Evolutionary conservation across 2,113 vertebrate species (phyloP).

Genomic region (Hydrolagus affinis): DNA sequence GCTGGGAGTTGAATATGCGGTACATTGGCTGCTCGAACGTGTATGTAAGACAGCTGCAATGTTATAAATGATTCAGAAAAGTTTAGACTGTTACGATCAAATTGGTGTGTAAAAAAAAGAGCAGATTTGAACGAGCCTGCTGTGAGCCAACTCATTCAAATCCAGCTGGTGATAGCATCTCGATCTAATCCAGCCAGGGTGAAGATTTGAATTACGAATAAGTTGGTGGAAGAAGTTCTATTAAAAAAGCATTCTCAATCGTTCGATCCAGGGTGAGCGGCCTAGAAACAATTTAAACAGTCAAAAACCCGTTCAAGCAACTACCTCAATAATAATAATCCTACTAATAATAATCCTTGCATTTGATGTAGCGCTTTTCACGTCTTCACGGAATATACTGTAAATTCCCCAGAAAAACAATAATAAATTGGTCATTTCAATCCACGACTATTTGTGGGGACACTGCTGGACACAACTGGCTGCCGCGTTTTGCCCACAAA

Average conservation of each 20-base stretch:
- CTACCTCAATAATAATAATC: too few species aligned
- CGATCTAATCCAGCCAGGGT: background rate
- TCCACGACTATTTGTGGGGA: too few species aligned
- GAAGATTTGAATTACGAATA: background rate
- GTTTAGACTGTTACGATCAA: background rate
- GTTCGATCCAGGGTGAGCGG: too few species aligned
- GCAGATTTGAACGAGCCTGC: background rate
- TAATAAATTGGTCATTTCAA: too few species aligned
- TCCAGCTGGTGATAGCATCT: conserved; percentile 16
- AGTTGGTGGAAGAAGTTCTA: background rate
- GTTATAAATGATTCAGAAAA: conserved; percentile 18
- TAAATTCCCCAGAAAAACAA: too few species aligned
- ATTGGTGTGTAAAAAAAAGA: background rate
- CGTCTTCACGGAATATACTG: too few species aligned
- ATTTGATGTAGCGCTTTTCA: too few species aligned
- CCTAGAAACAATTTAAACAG: too few species aligned
- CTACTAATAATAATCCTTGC: too few species aligned
- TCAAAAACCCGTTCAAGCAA: too few species aligned
- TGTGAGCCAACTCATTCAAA: conserved; percentile 13
- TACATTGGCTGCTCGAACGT: background rate
- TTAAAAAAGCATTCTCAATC: background rate
- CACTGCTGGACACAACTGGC: too few species aligned
- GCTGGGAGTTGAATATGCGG: background rate
- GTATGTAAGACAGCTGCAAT: conserved; percentile 16
- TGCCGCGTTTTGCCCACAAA: too few species aligned